Percentiles rank a stretch among this genome's conserved stretches.
These are phyloP conservation scores for Mellivora capensis DNA, from an alignment of 2,113 vertebrate genomes.

Conservation along the genomic window DNA sequence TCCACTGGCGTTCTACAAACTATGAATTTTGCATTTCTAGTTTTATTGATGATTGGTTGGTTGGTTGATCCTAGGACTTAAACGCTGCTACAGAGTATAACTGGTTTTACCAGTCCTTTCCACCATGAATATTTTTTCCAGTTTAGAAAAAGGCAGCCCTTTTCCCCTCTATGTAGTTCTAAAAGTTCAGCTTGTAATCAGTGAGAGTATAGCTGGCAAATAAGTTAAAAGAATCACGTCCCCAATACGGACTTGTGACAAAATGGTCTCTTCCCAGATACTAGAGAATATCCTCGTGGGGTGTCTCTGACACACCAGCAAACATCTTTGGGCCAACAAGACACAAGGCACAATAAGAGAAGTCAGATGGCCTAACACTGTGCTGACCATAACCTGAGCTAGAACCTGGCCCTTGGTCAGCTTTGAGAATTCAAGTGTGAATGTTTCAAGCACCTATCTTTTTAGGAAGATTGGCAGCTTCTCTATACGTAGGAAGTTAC, in stretches of 20 bases:
- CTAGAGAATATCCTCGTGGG: slow-evolving; percentile 62
- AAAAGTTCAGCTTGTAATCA: neutral
- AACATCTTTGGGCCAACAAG: slow-evolving; percentile 24
- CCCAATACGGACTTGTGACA: slow-evolving; percentile 42
- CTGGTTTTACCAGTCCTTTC: neutral
- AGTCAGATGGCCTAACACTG: slow-evolving; percentile 54
- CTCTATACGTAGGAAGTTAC: neutral
- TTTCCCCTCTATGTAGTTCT: neutral
- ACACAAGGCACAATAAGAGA: slow-evolving; percentile 41
- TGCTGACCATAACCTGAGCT: neutral
- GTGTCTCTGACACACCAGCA: slow-evolving; percentile 66
- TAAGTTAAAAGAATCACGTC: neutral
- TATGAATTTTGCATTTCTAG: neutral
- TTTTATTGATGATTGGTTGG: neutral
- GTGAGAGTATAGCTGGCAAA: neutral
- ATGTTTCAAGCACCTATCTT: neutral
- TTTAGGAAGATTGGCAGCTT: neutral
- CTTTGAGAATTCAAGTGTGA: neutral
- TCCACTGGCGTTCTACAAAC: neutral
- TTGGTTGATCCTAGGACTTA: neutral
- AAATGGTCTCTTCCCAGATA: slow-evolving; percentile 71
- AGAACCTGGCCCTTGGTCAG: slow-evolving; percentile 19
- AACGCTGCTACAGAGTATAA: neutral
- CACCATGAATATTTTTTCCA: neutral
- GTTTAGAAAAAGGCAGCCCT: neutral